Evolutionary conservation across 2,113 vertebrate genomes (phyloP), one percentile per base, ranked within the genome.

Genomic region (Percopsis transmontana): DNA sequence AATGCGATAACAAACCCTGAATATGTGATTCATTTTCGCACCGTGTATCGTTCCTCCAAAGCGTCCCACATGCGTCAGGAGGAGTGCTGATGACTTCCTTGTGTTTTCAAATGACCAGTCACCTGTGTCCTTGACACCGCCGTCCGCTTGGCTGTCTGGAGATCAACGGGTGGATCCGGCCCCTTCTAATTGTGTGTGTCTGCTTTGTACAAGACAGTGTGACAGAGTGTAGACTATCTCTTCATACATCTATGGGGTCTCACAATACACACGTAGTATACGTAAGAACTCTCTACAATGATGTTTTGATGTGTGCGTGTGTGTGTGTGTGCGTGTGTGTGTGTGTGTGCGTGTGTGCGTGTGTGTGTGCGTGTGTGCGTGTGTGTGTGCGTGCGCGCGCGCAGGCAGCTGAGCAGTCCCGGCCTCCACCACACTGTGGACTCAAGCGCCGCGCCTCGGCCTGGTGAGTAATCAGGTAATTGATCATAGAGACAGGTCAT

Each of bases 401-500:
- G 53, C 2, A 24, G 12, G 41, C 13, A n/a, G 4, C 52, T 18
- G 55, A 70, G 61, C 47, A 62, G 44, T 53, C 72, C 60, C 9
- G 48, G 78, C 42, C 56, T 60, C 76, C 71, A 16, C 58, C 10
- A 18, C 65, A 59, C 60, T 76, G 0, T 52, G 20, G 52, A 53
- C 47, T 63, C 66, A 12, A 12, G 52, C 81, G 70, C 45, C 39
- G 45, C 74, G 82, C 76, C 57, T 80, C 80, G 78, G 82, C 88
- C 84, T 83, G 78, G 80, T 91, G 88, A 91, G 83, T 91, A 92
- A 92, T 92, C 91, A 90, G 85, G 90, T 91, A 89, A 91, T 91
- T 92, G 91, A 92, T 92, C 91, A 92, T 86, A 82, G 85, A 91
- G 88, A 89, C 91, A 91, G 91, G 90, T 91, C 91, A 91, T 92